A percentile compares a stretch with the other conserved stretches of the same genome.
Conservation (phyloP, 2,113 vertebrate species). For the Puntigrus tetrazona region DNA sequence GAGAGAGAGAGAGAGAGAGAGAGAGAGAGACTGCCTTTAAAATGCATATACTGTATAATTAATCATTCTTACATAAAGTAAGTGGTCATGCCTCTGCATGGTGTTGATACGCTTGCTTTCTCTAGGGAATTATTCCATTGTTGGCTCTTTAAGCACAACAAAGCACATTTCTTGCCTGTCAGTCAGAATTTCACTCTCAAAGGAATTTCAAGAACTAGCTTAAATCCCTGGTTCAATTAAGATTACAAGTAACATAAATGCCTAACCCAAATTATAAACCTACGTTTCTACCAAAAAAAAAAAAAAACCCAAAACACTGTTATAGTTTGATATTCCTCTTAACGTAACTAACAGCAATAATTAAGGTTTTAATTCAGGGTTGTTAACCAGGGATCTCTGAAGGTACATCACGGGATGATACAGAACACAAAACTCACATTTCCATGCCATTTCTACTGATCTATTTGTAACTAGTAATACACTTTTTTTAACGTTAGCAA, state of each 20-base stretch:
- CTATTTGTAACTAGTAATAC: background rate
- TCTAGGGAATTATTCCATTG: slow-evolving; percentile 7
- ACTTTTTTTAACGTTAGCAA: background rate
- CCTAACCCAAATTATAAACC: background rate
- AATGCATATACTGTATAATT: background rate
- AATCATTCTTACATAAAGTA: slow-evolving; percentile 4
- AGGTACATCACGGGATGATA: background rate
- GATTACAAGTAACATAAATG: slow-evolving; percentile 12
- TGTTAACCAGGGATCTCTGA: background rate
- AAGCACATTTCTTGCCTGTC: slow-evolving; percentile 54
- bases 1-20: too few species aligned
- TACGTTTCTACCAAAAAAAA: background rate
- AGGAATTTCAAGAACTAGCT: slow-evolving; percentile 47
- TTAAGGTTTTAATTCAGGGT: background rate
- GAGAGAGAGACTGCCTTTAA: background rate
- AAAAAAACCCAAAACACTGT: too few species aligned
- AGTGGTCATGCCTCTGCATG: background rate
- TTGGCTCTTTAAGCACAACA: slow-evolving; percentile 35
- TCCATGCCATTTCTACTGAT: background rate
- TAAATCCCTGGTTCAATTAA: slow-evolving; percentile 38
- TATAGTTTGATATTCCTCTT: background rate
- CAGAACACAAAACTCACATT: background rate
- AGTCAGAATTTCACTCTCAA: slow-evolving; percentile 52
- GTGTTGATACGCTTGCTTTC: slow-evolving; percentile 30
- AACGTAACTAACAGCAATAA: background rate